Conservation (phyloP, 2,888 invertebrate genomes). For the Plagiodera versicolora region DNA sequence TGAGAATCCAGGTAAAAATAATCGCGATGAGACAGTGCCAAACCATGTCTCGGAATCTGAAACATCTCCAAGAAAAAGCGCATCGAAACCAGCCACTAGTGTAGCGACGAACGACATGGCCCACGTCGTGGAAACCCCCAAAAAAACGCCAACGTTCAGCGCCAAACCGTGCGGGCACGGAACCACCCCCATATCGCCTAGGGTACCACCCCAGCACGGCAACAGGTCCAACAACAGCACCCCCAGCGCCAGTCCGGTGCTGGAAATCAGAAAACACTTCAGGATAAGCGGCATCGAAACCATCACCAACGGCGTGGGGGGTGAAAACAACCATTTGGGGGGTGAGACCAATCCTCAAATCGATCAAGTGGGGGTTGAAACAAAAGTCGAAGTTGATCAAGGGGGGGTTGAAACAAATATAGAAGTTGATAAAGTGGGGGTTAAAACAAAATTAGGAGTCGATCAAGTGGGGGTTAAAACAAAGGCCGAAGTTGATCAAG, state of each 20-base stretch:
- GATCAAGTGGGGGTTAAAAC: too few species aligned
- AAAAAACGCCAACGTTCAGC: constrained; percentile 12
- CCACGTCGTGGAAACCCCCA: constrained; percentile 13
- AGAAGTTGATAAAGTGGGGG: too few species aligned
- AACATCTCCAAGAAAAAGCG: constrained; percentile 40
- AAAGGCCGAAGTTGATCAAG: too few species aligned
- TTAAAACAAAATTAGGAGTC: too few species aligned
- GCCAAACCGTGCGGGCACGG: constrained; percentile 54
- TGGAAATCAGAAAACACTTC: constrained; percentile 41
- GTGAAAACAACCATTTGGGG: background rate
- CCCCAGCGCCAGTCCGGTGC: constrained; percentile 49
- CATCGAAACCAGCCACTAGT: constrained; percentile 39
- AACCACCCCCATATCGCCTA: constrained; percentile 49
- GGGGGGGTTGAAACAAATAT: constrained; percentile 2
- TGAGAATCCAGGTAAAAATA: constrained; percentile 50
- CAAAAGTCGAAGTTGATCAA: background rate
- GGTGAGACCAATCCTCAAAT: too few species aligned
- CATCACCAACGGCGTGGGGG: constrained; percentile 3
- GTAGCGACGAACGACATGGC: constrained; percentile 36
- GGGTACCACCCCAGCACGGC: constrained; percentile 35
- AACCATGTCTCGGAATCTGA: constrained; percentile 38
- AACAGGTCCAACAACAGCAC: constrained; percentile 39
- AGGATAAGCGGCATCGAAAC: constrained; percentile 28
- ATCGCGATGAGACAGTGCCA: constrained; percentile 39
- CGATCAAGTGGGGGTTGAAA: too few species aligned